A percentile compares a stretch with the other conserved stretches of the same genome.
These are phyloP conservation scores for Cynocephalus volans DNA, from an alignment of 2,113 vertebrate genomes.

Conservation along the genomic window DNA sequence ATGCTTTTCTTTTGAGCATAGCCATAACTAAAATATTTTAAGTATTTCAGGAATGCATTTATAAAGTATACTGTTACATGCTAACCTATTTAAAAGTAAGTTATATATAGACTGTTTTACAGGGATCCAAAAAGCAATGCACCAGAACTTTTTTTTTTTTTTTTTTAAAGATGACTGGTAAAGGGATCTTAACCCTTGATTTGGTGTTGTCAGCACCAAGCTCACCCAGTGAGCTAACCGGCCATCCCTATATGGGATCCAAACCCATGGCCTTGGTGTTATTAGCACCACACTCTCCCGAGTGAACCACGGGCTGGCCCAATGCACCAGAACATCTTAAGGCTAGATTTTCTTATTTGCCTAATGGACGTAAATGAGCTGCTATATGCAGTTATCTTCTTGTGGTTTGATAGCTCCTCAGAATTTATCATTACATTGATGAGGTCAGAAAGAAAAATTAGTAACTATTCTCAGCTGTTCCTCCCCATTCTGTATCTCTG, in stretches of 20 bases:
- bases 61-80: not conserved
- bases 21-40: slow-evolving; percentile 55
- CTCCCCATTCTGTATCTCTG: slow-evolving; percentile 21
- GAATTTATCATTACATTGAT: slow-evolving; percentile 38
- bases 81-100: slow-evolving; percentile 53
- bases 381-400: not conserved
- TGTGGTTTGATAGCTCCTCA: not conserved
- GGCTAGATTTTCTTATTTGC: slow-evolving; percentile 28
- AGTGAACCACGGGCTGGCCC: too few relatives aligned
- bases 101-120: not conserved
- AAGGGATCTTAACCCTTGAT: too few relatives aligned
- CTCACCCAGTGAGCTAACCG: too few relatives aligned
- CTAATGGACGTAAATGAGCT: slow-evolving; percentile 21
- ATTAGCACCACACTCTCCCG: too few relatives aligned
- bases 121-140: not conserved
- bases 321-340: not conserved
- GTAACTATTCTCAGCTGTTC: slow-evolving; percentile 2
- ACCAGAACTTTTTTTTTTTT: not conserved
- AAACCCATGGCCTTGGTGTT: too few relatives aligned
- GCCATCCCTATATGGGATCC: too few relatives aligned
- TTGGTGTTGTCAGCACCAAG: too few relatives aligned
- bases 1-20: slow-evolving; percentile 43
- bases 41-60: slow-evolving; percentile 55
- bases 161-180: too few relatives aligned
- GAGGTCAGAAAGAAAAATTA: slow-evolving; percentile 30